Conservation (phyloP, 2,888 invertebrate species). For the Apodemia zela region DNA sequence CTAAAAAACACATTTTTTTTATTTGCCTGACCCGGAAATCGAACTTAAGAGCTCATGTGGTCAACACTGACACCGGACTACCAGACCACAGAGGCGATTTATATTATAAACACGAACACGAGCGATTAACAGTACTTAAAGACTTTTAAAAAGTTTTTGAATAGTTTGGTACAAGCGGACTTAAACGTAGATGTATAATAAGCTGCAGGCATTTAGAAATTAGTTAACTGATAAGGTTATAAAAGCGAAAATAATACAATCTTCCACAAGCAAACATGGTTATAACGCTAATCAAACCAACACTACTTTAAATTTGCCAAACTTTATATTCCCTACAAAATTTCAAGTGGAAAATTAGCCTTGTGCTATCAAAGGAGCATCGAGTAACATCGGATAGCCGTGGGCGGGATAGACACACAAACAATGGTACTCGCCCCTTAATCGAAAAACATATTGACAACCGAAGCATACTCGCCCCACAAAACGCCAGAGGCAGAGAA, state of each 20-base stretch:
- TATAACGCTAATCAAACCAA: not conserved
- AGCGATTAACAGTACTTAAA: no score
- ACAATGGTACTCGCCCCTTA: slow-evolving; percentile 30
- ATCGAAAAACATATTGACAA: slow-evolving; percentile 44
- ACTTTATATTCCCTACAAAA: not conserved
- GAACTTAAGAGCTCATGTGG: no score
- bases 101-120: no score
- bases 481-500: slow-evolving; percentile 49
- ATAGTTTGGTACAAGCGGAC: no score
- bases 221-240: not conserved
- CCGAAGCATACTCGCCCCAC: slow-evolving; percentile 37
- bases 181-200: no score
- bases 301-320: not conserved
- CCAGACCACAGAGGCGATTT: no score
- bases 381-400: slow-evolving; percentile 21
- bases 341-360: slow-evolving; percentile 1
- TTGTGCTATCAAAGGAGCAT: slow-evolving; percentile 21
- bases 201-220: not conserved
- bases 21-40: no score
- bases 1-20: no score
- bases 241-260: not conserved
- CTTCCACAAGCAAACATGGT: not conserved
- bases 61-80: no score
- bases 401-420: slow-evolving; percentile 21
- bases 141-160: no score